Percentiles rank a stretch among this genome's conserved stretches.
Evolutionary conservation across 2,113 vertebrate genomes (phyloP).

Genomic region (Alethe diademata): DNA sequence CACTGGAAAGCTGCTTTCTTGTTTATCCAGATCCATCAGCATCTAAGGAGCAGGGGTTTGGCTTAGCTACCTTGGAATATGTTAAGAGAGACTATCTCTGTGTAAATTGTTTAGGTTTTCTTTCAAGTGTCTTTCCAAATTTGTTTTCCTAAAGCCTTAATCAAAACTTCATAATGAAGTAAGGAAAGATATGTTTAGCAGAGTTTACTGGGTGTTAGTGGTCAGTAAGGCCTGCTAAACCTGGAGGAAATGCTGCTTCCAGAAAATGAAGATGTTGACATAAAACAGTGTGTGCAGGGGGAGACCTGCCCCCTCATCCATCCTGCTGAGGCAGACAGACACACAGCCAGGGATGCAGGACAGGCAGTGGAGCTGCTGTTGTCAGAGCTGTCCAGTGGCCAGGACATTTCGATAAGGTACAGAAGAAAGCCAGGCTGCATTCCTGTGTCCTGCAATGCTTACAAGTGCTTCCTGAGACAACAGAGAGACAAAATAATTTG

Average conservation of each 20-base stretch:
- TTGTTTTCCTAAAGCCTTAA: not conserved
- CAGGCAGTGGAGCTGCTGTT: fast-evolving
- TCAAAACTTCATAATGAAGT: not conserved
- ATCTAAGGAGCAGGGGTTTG: not conserved
- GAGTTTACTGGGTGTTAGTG: not conserved
- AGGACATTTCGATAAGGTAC: not conserved
- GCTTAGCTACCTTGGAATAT: not conserved
- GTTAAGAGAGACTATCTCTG: not conserved
- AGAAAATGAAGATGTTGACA: not conserved
- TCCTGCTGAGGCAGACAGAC: not conserved
- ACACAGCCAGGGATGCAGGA: not conserved
- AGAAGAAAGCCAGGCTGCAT: not conserved
- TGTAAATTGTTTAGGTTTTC: not conserved
- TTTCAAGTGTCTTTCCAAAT: not conserved
- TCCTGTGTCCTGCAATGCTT: not conserved
- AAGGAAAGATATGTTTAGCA: not conserved
- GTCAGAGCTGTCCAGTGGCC: not conserved
- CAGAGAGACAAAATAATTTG: not conserved
- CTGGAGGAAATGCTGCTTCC: not conserved
- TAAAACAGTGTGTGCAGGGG: not conserved
- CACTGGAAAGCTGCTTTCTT: not conserved
- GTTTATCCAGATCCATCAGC: not conserved
- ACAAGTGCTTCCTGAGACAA: not conserved
- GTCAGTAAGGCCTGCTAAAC: fast-evolving
- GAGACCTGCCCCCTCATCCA: not conserved